Base-by-base conservation (phyloP, 2,888 invertebrate genomes). In the Caradrina kadenii region DNA sequence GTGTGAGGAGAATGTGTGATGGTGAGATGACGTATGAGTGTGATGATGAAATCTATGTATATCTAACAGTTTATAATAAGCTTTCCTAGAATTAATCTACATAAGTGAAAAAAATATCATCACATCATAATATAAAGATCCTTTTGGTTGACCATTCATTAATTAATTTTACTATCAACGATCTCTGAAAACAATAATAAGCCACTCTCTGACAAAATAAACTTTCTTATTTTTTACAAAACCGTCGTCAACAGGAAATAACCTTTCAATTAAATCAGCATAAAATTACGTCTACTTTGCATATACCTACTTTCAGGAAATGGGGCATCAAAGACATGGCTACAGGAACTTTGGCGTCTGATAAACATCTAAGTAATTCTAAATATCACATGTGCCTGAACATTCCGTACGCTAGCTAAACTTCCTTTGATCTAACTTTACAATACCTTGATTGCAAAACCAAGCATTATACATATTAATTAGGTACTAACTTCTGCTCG, bases 371-470 rank as follows among this genome's bases (percentile, higher is more conserved):
- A 22, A 1, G 7, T 61, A 52, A 67, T 42, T 52, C 26, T 48
- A 45, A 45, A 4, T 45, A 21, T 56, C 35, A 35, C 21, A 21
- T 61, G 13, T 5, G 17, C 15, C 11, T 65, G 58, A 31, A 64
- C 10, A 59, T 5, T 59, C 31, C 55, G 22, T 55, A 55, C 58
- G 56, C 21, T 10, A 69, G 13, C 10, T 31, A 13, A 69, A 35
- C 10, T 63, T n/a, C 55, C 72, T 79, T 69, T 76, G 72, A 63
- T 42, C 50, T 45, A n/a, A 54, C 11, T 17, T 45, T 10, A 49
- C 58, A 53, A 66, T 59, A 63, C 17, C 2, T 49, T 68, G 65
- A 66, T 73, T 68, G 22, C 58, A 58, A 54, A 79, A 71, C 61
- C 58, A 69, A 31, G 42, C 17, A 35, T 59, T 54, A 59, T 35